These are phyloP conservation scores for Neosalanx taihuensis DNA, from an alignment of 2,797 vertebrate genomes.

Conservation along the genomic window DNA sequence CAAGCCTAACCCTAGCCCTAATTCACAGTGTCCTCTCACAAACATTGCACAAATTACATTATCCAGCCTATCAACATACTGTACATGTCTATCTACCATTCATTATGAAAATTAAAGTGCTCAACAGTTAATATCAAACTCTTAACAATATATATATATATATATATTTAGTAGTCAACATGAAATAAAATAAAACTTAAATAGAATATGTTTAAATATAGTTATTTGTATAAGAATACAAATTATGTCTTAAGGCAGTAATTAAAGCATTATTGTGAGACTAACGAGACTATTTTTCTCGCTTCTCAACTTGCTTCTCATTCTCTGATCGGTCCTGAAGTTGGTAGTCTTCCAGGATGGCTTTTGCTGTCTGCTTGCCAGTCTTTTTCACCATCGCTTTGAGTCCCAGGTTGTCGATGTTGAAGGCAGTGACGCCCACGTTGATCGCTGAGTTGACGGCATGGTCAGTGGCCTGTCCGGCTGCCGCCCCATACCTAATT, in stretches of 20 bases:
- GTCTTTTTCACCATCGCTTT: slow-evolving; percentile 94
- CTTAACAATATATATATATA: slow-evolving; percentile 29
- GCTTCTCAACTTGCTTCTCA: slow-evolving; percentile 59
- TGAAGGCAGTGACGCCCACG: slow-evolving; percentile 90
- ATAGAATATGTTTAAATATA: slow-evolving; percentile 57
- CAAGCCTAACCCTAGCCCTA: not conserved
- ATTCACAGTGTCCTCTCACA: slow-evolving; percentile 5
- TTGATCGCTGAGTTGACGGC: slow-evolving; percentile 95
- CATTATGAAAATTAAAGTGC: slow-evolving; percentile 62
- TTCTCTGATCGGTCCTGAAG: slow-evolving; percentile 70
- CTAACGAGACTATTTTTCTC: slow-evolving; percentile 41
- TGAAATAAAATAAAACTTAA: slow-evolving; percentile 54
- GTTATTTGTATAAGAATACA: slow-evolving; percentile 37
- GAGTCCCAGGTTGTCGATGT: slow-evolving; percentile 93
- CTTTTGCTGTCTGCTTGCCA: slow-evolving; percentile 86
- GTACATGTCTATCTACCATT: slow-evolving; percentile 2
- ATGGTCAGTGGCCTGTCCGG: slow-evolving; percentile 88
- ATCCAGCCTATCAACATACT: slow-evolving; percentile 15
- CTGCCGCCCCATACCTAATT: slow-evolving; percentile 86
- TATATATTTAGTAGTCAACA: slow-evolving; percentile 26
- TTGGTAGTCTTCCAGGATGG: slow-evolving; percentile 90
- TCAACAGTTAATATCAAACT: slow-evolving; percentile 45
- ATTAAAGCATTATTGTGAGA: not conserved
- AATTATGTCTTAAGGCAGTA: slow-evolving; percentile 50
- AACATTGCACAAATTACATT: slow-evolving; percentile 23